Percentiles rank a stretch among this genome's conserved stretches.
Conservation (phyloP, 2,888 invertebrate species). For the Acleris cristana region DNA sequence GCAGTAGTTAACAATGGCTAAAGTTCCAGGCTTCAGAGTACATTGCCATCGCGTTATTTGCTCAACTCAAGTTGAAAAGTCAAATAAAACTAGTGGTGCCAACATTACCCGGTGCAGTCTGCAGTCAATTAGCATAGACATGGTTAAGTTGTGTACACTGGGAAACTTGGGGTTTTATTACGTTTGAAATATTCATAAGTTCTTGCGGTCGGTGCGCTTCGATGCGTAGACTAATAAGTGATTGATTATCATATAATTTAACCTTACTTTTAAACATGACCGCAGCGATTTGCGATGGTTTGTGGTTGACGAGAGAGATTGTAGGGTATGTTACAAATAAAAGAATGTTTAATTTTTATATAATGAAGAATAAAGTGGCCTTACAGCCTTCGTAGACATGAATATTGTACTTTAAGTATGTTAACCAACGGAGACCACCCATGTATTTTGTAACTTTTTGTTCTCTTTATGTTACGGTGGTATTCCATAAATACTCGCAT, state of each 20-base stretch:
- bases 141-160: slow-evolving; percentile 46
- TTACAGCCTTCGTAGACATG: too few relatives aligned
- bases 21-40: slow-evolving; percentile 33
- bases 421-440: too few relatives aligned
- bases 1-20: slow-evolving; percentile 9
- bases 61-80: slow-evolving; percentile 46
- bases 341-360: too few relatives aligned
- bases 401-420: too few relatives aligned
- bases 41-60: slow-evolving; percentile 49
- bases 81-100: slow-evolving; percentile 46
- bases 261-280: slow-evolving; percentile 1
- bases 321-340: too few relatives aligned
- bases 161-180: slow-evolving; percentile 39
- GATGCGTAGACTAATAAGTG: not conserved
- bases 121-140: slow-evolving; percentile 62
- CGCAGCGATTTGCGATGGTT: not conserved
- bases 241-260: slow-evolving; percentile 13
- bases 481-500: too few relatives aligned
- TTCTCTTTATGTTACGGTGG: too few relatives aligned
- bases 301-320: not conserved
- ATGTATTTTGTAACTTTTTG: too few relatives aligned
- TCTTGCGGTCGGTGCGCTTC: not conserved
- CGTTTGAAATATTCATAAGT: slow-evolving; percentile 26
- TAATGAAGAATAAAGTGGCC: too few relatives aligned
- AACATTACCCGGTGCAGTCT: slow-evolving; percentile 44